Base-by-base conservation (phyloP, 2,888 invertebrate species). In the Ectemnius cavifrons region DNA sequence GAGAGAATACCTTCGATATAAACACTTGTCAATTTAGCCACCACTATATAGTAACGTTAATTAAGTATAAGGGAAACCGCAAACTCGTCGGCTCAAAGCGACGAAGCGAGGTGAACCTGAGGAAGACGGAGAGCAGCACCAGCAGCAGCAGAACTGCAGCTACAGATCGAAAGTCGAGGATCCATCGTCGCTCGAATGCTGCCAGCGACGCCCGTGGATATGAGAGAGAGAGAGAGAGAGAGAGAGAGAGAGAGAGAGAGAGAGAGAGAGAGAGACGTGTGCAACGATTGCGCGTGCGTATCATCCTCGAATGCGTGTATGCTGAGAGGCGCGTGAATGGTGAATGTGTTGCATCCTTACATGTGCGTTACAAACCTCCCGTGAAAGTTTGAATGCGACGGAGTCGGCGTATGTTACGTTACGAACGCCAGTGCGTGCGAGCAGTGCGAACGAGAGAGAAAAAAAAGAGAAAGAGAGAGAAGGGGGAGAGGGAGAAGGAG, bases 21-120 rank as follows among this genome's bases (percentile, higher is more conserved):
- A 90, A 90, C 86, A 91, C 88, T 84, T 80, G 90, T 91, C 90
- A 91, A 91, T 91, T 91, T 90, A 90, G 89, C 88, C 85, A 87
- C 84, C 87, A 84, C 81, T 81, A 83, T 69, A 85, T 90, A 89
- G 87, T 87, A 86, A 84, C 83, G 63, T 81, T 81, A 83, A 81
- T 70, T 80, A 82, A 79, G 62, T 67, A 59, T 83, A 80, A 83
- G 73, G 18, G 20, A 61, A 62, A 65, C 74, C 28, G 58, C 81
- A 86, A 84, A 81, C 84, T 83, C 72, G 80, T 85, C 82, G 85
- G 80, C 67, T 78, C 73, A 68, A 74, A 66, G 52, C 80, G 77
- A 62, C 71, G 65, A 70, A 71, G 75, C 68, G 75, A 56, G 66
- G 64, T 61, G 68, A 71, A 65, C 52, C 64, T 66, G 59, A 70